Percentiles rank a stretch among this genome's conserved stretches.
phyloP scores from a whole-genome alignment of 2,113 vertebrate species.

The Eulacestoma nigropectus region DNA sequence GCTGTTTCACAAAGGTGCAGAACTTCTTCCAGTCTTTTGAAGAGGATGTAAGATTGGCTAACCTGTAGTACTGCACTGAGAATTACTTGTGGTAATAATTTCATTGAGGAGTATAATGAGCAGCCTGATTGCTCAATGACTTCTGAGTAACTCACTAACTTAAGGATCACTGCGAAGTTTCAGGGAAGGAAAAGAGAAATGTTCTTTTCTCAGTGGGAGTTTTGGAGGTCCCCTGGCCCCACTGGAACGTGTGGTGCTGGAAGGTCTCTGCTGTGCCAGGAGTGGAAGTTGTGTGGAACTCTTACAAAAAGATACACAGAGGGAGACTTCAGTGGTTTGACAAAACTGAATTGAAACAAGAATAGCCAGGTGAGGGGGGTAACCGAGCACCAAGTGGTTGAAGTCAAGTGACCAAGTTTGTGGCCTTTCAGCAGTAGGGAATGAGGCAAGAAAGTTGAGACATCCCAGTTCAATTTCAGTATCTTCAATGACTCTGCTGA shows the following conservation, averaged over 20 bases:
- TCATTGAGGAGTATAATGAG: not conserved
- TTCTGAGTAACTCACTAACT: not conserved
- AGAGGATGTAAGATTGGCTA: not conserved
- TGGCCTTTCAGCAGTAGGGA: not conserved
- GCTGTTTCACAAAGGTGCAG: not conserved
- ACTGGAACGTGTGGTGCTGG: rapidly evolving
- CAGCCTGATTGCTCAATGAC: not conserved
- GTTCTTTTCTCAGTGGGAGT: not conserved
- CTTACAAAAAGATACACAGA: not conserved
- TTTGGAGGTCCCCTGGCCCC: not conserved
- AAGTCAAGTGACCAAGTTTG: not conserved
- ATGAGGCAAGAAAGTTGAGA: not conserved
- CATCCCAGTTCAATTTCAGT: not conserved
- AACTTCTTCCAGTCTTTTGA: not conserved
- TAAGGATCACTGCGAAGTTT: not conserved
- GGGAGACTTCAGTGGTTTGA: not conserved
- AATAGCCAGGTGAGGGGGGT: not conserved
- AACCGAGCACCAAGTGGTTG: not conserved
- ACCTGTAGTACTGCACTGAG: not conserved
- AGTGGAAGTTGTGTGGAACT: not conserved
- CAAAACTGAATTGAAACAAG: not conserved
- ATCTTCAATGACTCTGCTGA: not conserved
- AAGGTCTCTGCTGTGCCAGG: not conserved
- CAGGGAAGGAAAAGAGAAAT: not conserved
- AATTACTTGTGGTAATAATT: not conserved